These are phyloP conservation scores for Lepidurus apus DNA, from an alignment of 1,140 invertebrate species.

Conservation along the genomic window DNA sequence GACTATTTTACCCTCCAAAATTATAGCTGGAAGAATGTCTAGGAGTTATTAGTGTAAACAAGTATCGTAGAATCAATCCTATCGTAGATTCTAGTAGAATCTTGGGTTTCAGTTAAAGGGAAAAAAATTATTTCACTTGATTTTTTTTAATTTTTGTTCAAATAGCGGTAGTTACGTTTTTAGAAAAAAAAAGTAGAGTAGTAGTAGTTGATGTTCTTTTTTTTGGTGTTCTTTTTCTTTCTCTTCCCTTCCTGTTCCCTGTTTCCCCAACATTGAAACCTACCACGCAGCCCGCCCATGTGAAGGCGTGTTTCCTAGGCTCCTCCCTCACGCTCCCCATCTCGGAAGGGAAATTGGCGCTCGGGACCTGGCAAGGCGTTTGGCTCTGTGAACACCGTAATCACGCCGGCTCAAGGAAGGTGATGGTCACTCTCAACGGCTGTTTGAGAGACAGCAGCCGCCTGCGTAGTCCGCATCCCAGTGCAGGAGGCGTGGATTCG, in stretches of 20 bases:
- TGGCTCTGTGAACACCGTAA: slow-evolving; percentile 97
- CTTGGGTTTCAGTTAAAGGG: too few relatives aligned
- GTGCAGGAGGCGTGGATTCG: slow-evolving; percentile 34
- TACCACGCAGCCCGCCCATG: slow-evolving; percentile 77
- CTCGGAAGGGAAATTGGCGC: slow-evolving; percentile 86
- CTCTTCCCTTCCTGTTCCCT: slow-evolving; percentile 26
- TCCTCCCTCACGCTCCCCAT: slow-evolving; percentile 92
- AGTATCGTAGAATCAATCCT: too few relatives aligned
- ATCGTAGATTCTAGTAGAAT: too few relatives aligned
- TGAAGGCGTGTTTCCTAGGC: slow-evolving; percentile 92
- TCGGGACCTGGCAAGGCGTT: slow-evolving; percentile 95
- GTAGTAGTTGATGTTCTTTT: slow-evolving; percentile 33
- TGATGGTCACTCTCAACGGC: slow-evolving; percentile 85
- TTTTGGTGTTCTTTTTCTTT: slow-evolving; percentile 31
- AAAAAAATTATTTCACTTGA: too few relatives aligned
- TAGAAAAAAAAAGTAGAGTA: slow-evolving; percentile 19
- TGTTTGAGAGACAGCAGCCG: slow-evolving; percentile 73
- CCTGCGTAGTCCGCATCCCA: slow-evolving; percentile 49
- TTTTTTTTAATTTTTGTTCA: too few relatives aligned
- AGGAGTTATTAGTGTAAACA: slow-evolving; percentile 24
- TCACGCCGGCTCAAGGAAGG: slow-evolving; percentile 84
- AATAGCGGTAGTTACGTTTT: background rate
- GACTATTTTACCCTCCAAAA: too few relatives aligned
- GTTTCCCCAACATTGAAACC: background rate
- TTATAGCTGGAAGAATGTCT: slow-evolving; percentile 37